phyloP scores from a whole-genome alignment of 1,140 invertebrate species.

The Diorhabda sublineata region DNA sequence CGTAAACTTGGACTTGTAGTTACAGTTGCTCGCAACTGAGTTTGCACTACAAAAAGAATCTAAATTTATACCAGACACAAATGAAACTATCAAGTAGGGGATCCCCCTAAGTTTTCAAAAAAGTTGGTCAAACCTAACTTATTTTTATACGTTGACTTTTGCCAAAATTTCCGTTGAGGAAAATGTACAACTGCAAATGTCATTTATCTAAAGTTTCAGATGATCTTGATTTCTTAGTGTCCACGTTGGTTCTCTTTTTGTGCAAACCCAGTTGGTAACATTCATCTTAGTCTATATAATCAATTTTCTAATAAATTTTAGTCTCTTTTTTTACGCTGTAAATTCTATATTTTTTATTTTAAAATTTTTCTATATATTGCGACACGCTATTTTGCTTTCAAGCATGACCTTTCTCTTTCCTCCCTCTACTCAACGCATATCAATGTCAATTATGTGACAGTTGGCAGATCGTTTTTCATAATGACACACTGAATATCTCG shows the following conservation, averaged over 20 bases:
- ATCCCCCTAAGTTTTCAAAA: too few species aligned
- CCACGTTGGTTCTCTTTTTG: neutral
- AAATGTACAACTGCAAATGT: too few species aligned
- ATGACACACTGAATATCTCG: too few species aligned
- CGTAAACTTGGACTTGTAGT: constrained; percentile 6
- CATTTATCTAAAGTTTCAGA: too few species aligned
- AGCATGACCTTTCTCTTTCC: constrained; percentile 13
- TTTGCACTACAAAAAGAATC: neutral
- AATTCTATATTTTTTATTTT: constrained; percentile 1
- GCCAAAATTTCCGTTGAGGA: too few species aligned
- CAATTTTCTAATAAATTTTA: neutral
- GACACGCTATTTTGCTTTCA: constrained; percentile 14
- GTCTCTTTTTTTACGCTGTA: constrained; percentile 1
- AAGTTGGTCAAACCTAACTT: too few species aligned
- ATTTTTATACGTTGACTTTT: too few species aligned
- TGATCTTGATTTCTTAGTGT: too few species aligned
- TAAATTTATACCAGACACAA: too few species aligned
- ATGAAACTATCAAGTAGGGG: too few species aligned
- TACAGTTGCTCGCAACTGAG: constrained; percentile 4
- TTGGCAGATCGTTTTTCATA: too few species aligned
- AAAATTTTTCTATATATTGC: constrained; percentile 7
- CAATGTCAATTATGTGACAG: too few species aligned
- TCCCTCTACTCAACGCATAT: constrained; percentile 15
- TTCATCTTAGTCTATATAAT: neutral
- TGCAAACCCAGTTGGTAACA: neutral